A percentile compares a stretch with the other conserved stretches of the same genome.
These are phyloP conservation scores for Macrochelys suwanniensis DNA, from an alignment of 2,797 vertebrate species.

Conservation along the genomic window DNA sequence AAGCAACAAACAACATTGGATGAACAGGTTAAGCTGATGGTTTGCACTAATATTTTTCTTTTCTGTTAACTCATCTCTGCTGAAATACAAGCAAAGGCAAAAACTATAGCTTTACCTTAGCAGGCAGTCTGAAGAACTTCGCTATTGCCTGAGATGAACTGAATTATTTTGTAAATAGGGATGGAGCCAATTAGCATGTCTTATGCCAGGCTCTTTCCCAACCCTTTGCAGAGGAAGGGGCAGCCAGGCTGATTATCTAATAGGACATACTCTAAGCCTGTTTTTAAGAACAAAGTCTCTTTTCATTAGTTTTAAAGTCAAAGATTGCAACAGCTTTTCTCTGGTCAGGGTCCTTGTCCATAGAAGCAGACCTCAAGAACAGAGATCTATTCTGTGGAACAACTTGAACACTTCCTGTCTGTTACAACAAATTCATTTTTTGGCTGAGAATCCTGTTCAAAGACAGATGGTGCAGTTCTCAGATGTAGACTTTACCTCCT, in stretches of 20 bases:
- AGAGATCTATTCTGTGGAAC: not conserved
- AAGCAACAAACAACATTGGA: not conserved
- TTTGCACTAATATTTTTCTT: not conserved
- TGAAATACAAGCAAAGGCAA: not conserved
- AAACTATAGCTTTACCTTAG: not conserved
- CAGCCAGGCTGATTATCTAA: not conserved
- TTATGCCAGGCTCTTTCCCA: not conserved
- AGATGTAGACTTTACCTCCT: not conserved
- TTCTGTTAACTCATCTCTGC: not conserved
- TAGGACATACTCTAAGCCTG: not conserved
- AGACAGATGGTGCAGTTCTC: constrained; percentile 1
- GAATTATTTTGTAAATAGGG: not conserved
- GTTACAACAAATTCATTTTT: not conserved
- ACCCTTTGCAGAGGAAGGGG: not conserved
- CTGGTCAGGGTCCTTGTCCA: not conserved
- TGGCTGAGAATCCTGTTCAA: not conserved
- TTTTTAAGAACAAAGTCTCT: constrained; percentile 21
- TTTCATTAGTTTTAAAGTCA: not conserved
- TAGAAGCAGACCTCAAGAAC: not conserved
- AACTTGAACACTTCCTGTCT: not conserved
- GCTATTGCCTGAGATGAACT: not conserved
- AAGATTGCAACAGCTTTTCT: not conserved
- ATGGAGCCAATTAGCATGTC: accelerated
- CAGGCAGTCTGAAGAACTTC: not conserved
- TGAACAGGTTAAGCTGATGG: not conserved